These are phyloP conservation scores for Heliconius aoede DNA, from an alignment of 2,888 invertebrate species.

Conservation along the genomic window DNA sequence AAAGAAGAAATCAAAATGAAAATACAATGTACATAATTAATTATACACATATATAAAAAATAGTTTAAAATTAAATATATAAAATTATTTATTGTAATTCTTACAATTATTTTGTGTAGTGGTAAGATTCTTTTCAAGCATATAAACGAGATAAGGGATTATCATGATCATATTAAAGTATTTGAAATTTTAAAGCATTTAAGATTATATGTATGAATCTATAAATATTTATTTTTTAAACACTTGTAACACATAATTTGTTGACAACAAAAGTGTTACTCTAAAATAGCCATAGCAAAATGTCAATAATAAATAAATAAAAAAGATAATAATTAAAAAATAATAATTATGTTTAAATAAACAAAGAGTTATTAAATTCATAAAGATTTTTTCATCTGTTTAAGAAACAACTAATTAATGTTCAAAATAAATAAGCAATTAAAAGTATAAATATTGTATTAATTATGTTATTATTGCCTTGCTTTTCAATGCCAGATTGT, in stretches of 20 bases:
- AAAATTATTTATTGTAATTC: neutral
- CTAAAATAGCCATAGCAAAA: no score
- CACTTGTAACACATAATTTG: neutral
- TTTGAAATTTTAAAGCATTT: neutral
- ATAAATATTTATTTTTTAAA: neutral
- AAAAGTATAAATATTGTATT: constrained; percentile 8
- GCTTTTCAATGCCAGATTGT: constrained; percentile 17
- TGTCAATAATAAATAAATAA: no score
- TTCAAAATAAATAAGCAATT: neutral
- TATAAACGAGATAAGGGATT: neutral
- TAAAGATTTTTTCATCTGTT: neutral
- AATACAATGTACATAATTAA: neutral
- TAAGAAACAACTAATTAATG: neutral
- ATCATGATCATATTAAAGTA: neutral
- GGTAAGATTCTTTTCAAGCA: neutral
- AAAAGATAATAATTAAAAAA: no score
- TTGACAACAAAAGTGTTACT: no score
- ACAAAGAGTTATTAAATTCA: neutral
- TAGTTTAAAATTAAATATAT: neutral
- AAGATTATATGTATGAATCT: neutral
- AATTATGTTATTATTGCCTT: neutral
- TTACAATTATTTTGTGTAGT: neutral
- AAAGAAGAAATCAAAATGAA: neutral
- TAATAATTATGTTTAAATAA: neutral
- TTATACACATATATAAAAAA: neutral